phyloP scores from a whole-genome alignment of 2,797 vertebrate species.

The Ptychadena robeensis region DNA sequence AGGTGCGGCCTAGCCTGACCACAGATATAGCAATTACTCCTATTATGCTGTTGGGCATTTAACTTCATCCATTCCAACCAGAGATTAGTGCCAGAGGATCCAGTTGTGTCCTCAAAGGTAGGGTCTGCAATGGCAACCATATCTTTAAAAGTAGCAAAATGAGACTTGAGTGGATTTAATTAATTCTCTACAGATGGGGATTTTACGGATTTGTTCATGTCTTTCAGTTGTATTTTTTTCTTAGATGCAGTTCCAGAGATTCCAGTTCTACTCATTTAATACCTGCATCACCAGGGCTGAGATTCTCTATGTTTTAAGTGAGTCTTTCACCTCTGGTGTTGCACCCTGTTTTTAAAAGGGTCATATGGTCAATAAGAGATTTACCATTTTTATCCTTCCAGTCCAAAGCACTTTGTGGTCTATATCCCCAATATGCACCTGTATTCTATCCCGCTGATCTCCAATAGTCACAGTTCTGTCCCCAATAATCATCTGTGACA shows the following conservation, averaged over 20 bases:
- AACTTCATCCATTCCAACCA: no score
- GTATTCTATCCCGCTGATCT: not conserved
- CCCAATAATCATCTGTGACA: not conserved
- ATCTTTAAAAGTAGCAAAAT: no score
- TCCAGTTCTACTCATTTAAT: no score
- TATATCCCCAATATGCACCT: not conserved
- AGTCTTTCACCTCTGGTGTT: not conserved
- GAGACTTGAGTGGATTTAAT: no score
- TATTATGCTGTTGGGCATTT: no score
- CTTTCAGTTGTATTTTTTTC: not conserved
- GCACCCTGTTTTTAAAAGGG: not conserved
- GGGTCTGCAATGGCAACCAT: no score
- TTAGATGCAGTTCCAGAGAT: no score
- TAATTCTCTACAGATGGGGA: no score
- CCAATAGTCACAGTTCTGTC: not conserved
- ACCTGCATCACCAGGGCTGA: not conserved
- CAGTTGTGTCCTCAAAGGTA: no score
- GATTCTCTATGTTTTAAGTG: not conserved
- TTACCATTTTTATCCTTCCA: not conserved
- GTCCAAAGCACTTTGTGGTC: not conserved
- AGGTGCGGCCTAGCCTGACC: no score
- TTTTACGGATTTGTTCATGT: slow-evolving; percentile 2
- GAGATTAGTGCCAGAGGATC: no score
- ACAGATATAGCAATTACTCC: no score
- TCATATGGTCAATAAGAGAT: not conserved